A percentile compares a stretch with the other conserved stretches of the same genome.
phyloP scores from a whole-genome alignment of 2,113 vertebrate genomes.

The Zosterops hypoxanthus region DNA sequence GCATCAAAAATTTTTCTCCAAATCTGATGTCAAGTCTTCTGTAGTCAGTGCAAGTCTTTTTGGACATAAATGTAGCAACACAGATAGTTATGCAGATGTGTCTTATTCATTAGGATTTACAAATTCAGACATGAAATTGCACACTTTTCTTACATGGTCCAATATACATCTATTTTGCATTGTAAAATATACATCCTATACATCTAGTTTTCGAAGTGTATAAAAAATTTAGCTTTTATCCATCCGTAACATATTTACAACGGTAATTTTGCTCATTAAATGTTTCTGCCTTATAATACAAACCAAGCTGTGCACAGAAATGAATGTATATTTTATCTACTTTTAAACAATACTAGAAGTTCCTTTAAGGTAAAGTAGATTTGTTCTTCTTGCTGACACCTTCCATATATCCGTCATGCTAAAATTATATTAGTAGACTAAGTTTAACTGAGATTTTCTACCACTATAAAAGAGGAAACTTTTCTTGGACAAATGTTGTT shows the following conservation, averaged over 20 bases:
- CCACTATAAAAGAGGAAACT: not conserved
- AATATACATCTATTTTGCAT: not conserved
- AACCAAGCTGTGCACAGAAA: not conserved
- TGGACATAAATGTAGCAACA: not conserved
- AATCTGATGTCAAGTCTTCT: not conserved
- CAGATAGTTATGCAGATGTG: not conserved
- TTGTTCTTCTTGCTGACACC: not conserved
- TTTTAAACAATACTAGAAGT: not conserved
- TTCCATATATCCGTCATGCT: not conserved
- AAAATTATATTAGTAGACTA: not conserved
- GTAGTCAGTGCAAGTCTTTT: not conserved
- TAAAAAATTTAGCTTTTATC: not conserved
- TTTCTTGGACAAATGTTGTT: not conserved
- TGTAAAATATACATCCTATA: not conserved
- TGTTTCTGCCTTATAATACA: not conserved
- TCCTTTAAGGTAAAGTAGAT: not conserved
- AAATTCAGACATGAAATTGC: not conserved
- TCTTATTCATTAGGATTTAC: not conserved
- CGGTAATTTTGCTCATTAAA: not conserved
- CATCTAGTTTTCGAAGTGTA: not conserved
- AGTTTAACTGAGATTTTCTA: not conserved
- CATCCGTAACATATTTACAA: not conserved
- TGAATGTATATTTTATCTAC: not conserved
- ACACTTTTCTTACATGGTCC: not conserved
- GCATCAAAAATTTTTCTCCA: not conserved